Conservation (phyloP, 2,113 vertebrate species). For the Lagopus leucura region DNA sequence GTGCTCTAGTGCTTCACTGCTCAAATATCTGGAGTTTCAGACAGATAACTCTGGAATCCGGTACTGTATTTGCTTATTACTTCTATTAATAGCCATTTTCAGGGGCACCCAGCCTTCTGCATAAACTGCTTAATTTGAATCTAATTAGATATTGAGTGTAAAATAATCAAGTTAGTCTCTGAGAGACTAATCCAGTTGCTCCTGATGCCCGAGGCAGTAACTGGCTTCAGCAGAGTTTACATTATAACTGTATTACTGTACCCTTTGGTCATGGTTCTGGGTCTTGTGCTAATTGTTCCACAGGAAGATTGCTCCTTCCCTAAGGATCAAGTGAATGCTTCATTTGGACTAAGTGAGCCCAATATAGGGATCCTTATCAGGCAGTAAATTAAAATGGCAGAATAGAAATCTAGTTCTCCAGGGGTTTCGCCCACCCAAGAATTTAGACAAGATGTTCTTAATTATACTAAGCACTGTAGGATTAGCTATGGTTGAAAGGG, state of each 20-base stretch:
- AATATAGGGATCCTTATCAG: background rate
- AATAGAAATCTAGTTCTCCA: background rate
- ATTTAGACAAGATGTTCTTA: background rate
- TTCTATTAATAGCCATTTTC: background rate
- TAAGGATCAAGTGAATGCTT: rapidly evolving
- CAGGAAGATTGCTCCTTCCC: background rate
- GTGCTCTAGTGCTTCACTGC: background rate
- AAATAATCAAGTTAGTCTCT: background rate
- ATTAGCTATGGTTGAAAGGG: background rate
- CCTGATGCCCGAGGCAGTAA: background rate
- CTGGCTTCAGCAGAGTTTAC: background rate
- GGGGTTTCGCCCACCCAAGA: background rate
- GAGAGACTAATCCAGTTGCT: background rate
- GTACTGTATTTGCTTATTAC: background rate
- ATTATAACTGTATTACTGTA: background rate
- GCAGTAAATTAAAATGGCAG: background rate
- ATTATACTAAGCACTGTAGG: background rate
- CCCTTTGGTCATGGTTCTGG: background rate
- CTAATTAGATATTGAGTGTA: background rate
- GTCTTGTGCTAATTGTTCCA: background rate
- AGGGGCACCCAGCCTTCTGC: background rate
- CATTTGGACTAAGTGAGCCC: rapidly evolving
- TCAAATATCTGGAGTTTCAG: background rate
- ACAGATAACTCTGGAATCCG: background rate
- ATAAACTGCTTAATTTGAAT: background rate